Conservation (phyloP, 2,113 vertebrate genomes). For the Eonycteris spelaea region DNA sequence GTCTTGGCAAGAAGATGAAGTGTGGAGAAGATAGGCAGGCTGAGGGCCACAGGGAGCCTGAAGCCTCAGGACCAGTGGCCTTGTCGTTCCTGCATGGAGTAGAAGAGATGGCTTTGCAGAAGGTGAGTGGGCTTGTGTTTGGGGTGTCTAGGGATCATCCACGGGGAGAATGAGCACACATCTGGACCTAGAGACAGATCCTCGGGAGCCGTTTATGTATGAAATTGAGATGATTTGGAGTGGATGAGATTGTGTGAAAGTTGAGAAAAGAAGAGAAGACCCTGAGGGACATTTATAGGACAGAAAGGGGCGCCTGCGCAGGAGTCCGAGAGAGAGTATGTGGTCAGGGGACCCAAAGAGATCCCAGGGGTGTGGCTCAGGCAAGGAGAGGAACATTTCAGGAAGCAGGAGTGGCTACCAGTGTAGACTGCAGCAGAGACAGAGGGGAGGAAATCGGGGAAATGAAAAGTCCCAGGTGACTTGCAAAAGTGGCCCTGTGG, state of each 20-base stretch:
- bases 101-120: background rate
- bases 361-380: background rate
- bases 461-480: conserved; percentile 51
- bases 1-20: background rate
- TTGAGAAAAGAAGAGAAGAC: conserved; percentile 3
- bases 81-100: background rate
- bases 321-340: background rate
- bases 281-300: background rate
- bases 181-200: background rate
- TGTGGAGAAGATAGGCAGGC: background rate
- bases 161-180: background rate
- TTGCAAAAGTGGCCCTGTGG: background rate
- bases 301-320: background rate
- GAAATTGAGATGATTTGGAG: background rate
- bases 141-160: background rate
- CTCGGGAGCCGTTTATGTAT: conserved; percentile 1
- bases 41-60: background rate
- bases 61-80: background rate
- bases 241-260: background rate
- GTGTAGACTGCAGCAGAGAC: background rate
- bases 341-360: background rate
- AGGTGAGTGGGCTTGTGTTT: background rate
- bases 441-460: background rate
- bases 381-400: background rate
- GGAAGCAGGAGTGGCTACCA: background rate